Conservation (phyloP, 2,113 vertebrate species). For the Serinus canaria region DNA sequence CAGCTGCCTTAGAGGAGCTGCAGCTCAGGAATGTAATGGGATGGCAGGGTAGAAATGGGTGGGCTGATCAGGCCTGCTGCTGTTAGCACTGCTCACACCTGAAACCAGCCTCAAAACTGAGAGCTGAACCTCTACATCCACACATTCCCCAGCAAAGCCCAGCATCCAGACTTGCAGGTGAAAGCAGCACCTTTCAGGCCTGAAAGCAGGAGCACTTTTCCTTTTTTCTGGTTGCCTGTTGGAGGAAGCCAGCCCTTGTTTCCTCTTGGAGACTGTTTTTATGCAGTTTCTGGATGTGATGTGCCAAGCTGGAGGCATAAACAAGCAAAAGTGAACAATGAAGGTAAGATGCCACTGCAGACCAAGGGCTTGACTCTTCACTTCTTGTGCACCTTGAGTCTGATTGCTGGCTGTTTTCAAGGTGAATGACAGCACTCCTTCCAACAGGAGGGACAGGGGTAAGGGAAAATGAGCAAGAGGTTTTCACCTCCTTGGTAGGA, state of each 20-base stretch:
- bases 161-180: neutral
- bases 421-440: neutral
- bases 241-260: neutral
- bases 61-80: neutral
- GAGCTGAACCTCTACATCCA: neutral
- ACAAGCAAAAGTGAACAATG: neutral
- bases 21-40: too few relatives aligned
- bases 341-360: neutral
- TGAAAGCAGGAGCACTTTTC: neutral
- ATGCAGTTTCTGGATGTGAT: neutral
- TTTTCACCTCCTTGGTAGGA: neutral
- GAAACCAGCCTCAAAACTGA: neutral
- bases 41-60: neutral
- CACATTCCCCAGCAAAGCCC: neutral
- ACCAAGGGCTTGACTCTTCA: neutral
- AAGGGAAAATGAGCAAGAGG: neutral
- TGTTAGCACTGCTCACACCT: neutral
- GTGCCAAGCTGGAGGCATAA: neutral
- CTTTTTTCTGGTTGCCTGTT: neutral
- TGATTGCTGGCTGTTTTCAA: neutral
- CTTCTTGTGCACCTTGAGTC: neutral
- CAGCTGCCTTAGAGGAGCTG: neutral
- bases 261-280: neutral
- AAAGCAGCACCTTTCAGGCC: neutral
- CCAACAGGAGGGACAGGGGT: neutral